Conservation (phyloP, 2,797 vertebrate species). For the Fratercula arctica region DNA sequence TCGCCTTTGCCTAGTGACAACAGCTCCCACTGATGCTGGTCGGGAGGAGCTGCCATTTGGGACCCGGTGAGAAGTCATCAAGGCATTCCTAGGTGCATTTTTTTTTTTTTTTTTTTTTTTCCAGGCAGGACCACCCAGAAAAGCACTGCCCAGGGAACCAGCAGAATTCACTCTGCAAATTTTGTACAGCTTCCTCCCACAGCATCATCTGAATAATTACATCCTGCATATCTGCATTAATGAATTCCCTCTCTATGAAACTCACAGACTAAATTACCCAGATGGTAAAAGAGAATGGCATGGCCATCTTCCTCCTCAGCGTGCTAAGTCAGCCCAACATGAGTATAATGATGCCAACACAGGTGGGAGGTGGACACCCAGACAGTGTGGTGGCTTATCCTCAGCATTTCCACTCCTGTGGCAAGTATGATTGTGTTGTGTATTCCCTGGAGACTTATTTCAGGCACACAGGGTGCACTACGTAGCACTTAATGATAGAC, state of each 20-base stretch:
- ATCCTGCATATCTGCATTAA: slow-evolving; percentile 47
- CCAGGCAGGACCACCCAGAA: background rate
- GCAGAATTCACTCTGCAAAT: background rate
- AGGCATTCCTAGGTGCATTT: background rate
- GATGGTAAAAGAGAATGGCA: slow-evolving; percentile 33
- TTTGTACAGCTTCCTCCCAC: slow-evolving; percentile 32
- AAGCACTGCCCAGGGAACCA: background rate
- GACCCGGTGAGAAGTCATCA: slow-evolving; percentile 6
- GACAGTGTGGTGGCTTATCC: background rate
- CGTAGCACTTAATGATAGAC: slow-evolving; percentile 26
- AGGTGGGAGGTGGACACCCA: slow-evolving; percentile 64
- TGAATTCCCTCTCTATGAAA: slow-evolving; percentile 49
- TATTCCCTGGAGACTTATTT: slow-evolving; percentile 40
- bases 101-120: background rate
- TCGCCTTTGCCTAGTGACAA: background rate
- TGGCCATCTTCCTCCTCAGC: slow-evolving; percentile 51
- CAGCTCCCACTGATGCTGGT: background rate
- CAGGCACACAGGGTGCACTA: slow-evolving; percentile 26
- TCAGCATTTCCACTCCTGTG: background rate
- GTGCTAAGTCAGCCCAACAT: slow-evolving; percentile 19
- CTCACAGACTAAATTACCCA: slow-evolving; percentile 52
- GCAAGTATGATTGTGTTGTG: background rate
- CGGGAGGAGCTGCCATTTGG: background rate
- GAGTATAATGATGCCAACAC: slow-evolving; percentile 39
- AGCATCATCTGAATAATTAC: slow-evolving; percentile 53